Percentiles rank a stretch among this genome's conserved stretches.
Evolutionary conservation across 2,888 invertebrate species (phyloP).

Genomic region (Eupsilia transversa): DNA sequence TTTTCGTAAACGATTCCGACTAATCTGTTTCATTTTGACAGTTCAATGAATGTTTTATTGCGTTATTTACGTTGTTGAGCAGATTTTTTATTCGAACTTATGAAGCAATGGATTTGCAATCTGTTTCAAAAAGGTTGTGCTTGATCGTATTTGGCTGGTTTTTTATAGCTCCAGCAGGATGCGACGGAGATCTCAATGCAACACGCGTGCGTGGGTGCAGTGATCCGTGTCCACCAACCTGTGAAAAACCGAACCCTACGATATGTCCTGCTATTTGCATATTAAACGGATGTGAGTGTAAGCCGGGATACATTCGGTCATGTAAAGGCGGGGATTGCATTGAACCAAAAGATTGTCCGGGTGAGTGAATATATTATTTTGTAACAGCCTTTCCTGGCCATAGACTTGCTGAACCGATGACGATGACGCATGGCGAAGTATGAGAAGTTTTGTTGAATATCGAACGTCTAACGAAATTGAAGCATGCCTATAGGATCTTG

Average conservation of each 20-base stretch:
- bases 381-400: neutral
- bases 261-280: slow-evolving; percentile 40
- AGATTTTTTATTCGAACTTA: too few relatives aligned
- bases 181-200: slow-evolving; percentile 72
- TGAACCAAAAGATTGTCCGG: slow-evolving; percentile 62
- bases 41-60: too few relatives aligned
- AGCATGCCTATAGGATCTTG: neutral
- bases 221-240: slow-evolving; percentile 66
- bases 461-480: neutral
- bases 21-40: too few relatives aligned
- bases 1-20: too few relatives aligned
- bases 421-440: too few relatives aligned
- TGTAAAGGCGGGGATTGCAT: slow-evolving; percentile 65
- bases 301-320: slow-evolving; percentile 65
- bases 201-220: slow-evolving; percentile 60
- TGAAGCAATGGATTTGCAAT: too few relatives aligned
- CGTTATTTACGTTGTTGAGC: too few relatives aligned
- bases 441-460: neutral
- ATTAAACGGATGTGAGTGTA: slow-evolving; percentile 71
- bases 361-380: slow-evolving; percentile 22
- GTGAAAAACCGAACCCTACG: slow-evolving; percentile 50
- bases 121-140: too few relatives aligned
- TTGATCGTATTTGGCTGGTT: too few relatives aligned
- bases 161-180: slow-evolving; percentile 55
- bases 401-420: neutral